Percentiles rank a stretch among this genome's conserved stretches.
phyloP scores from a whole-genome alignment of 92 coral and sea anemone species.

The Umimayanthus kanabou region DNA sequence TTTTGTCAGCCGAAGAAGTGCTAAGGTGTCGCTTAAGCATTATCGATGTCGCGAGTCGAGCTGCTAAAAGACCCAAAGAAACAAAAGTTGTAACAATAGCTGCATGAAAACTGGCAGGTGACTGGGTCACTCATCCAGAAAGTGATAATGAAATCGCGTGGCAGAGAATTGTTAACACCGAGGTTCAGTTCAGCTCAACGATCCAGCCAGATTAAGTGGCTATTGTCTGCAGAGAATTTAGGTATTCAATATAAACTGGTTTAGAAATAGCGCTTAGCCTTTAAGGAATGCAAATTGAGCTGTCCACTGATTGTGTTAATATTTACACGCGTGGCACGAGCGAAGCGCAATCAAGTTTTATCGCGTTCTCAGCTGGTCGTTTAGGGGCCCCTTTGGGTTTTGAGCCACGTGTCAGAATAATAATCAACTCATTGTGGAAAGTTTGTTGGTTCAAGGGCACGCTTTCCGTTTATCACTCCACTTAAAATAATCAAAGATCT shows the following conservation, averaged over 20 bases:
- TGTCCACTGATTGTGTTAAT: slow-evolving; percentile 1
- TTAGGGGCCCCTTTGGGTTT: not conserved
- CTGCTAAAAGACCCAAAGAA: slow-evolving; percentile 15
- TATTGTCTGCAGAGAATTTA: not conserved
- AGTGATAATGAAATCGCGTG: slow-evolving; percentile 9
- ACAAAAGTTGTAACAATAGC: slow-evolving; percentile 8
- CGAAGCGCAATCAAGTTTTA: slow-evolving; percentile 4
- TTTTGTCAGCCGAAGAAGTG: not conserved
- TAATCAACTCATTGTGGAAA: not conserved
- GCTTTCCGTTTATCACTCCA: not conserved
- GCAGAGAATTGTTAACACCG: not conserved
- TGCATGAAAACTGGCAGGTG: slow-evolving; percentile 8
- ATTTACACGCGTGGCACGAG: slow-evolving; percentile 33
- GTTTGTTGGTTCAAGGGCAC: slow-evolving; percentile 5
- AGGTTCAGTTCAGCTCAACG: not conserved
- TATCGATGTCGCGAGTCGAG: not conserved
- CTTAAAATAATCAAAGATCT: not conserved
- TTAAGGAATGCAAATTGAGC: slow-evolving; percentile 31
- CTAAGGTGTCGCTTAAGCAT: not conserved
- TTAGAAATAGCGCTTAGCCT: not conserved
- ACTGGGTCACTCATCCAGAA: slow-evolving; percentile 8
- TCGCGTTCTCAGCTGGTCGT: slow-evolving; percentile 42
- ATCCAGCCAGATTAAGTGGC: not conserved
- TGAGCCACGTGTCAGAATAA: slow-evolving; percentile 31
- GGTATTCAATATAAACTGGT: not conserved